These are phyloP conservation scores for Chrysomela aeneicollis DNA, from an alignment of 2,888 invertebrate species.

Conservation along the genomic window DNA sequence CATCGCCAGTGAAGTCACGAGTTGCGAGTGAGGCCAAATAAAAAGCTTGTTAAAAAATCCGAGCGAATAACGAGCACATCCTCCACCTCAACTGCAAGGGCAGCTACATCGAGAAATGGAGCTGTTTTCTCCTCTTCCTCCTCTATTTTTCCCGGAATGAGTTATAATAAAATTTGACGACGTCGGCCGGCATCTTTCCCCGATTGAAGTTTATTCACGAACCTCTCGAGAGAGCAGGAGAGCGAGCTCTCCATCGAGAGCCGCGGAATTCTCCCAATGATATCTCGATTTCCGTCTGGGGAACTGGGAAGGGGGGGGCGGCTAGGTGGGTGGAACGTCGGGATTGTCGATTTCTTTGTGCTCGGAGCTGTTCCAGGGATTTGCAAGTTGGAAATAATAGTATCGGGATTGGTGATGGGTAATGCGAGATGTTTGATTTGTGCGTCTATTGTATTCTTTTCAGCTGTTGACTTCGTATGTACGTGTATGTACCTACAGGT, in stretches of 20 bases:
- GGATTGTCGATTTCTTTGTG: slow-evolving; percentile 4
- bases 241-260: slow-evolving; percentile 30
- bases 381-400: not conserved
- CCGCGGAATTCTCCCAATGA: slow-evolving; percentile 38
- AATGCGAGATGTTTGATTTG: not conserved
- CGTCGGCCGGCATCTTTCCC: slow-evolving; percentile 28
- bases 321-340: not conserved
- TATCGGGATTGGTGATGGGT: not conserved
- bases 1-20: no score
- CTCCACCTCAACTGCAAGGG: not conserved
- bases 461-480: no score
- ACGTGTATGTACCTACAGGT: no score
- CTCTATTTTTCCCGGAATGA: slow-evolving; percentile 30
- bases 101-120: slow-evolving; percentile 13
- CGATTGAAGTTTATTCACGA: slow-evolving; percentile 39
- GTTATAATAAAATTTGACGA: slow-evolving; percentile 43
- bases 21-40: no score
- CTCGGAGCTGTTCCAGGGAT: not conserved
- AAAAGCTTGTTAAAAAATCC: no score
- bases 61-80: not conserved
- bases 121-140: slow-evolving; percentile 9
- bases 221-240: slow-evolving; percentile 34
- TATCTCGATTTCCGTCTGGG: slow-evolving; percentile 38
- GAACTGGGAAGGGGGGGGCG: not conserved
- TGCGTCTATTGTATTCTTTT: not conserved